Evolutionary conservation across 2,888 invertebrate species (phyloP).

Genomic region (Dilophus febrilis): DNA sequence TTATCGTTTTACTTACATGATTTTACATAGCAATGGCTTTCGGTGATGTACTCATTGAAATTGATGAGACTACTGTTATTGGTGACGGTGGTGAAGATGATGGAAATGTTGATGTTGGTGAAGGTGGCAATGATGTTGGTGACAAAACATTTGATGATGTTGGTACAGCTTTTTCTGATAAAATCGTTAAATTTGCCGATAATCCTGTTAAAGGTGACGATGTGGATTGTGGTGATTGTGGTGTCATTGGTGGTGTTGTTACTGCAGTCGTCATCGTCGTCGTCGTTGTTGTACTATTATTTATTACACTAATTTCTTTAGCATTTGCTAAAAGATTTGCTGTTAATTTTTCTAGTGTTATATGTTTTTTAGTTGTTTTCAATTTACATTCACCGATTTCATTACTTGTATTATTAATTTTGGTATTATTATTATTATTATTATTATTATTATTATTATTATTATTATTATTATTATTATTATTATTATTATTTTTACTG

Average conservation of each 20-base stretch:
- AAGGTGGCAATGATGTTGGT: not conserved
- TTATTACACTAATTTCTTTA: slow-evolving; percentile 12
- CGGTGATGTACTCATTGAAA: not conserved
- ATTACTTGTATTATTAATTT: slow-evolving; percentile 1
- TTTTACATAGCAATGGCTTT: too few species aligned
- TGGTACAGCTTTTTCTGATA: not conserved
- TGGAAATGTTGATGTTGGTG: not conserved
- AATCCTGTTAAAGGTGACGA: not conserved
- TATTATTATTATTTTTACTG: not conserved
- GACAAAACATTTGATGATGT: not conserved
- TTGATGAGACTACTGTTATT: not conserved
- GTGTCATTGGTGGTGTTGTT: not conserved
- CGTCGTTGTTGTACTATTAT: not conserved
- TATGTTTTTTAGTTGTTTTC: slow-evolving; percentile 19
- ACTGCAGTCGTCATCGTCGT: not conserved
- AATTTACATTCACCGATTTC: slow-evolving; percentile 6
- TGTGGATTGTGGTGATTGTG: not conserved
- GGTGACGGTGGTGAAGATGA: not conserved
- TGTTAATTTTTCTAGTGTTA: slow-evolving; percentile 28
- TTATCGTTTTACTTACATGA: too few species aligned
- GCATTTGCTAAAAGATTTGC: slow-evolving; percentile 26
- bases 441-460: not conserved
- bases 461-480: not conserved
- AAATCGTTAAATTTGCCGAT: not conserved
- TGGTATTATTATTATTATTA: slow-evolving; percentile 4